Evolutionary conservation across 2,113 vertebrate species (phyloP), one percentile per base, ranked within the genome.

Genomic region (Oxyruncus cristatus): DNA sequence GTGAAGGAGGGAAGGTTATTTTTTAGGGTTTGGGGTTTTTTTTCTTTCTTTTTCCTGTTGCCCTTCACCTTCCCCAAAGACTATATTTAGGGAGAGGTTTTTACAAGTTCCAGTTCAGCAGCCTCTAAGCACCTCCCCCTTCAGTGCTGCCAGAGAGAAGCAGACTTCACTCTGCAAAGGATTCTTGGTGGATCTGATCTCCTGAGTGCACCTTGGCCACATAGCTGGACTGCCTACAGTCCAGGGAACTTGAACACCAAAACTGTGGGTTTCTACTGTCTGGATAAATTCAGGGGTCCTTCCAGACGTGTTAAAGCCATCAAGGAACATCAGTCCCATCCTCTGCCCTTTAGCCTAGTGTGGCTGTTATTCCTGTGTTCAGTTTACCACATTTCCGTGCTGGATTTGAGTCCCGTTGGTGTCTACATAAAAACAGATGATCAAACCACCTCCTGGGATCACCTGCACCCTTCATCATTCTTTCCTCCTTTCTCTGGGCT

Each of bases 241-340:
- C 65, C 47, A 32, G 21, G 59, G 41, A 90, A 4, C 26, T 12
- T 41, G 3, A 73, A 20, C 47, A 56, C 21, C 44, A 65, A 41
- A 70, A 27, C 14, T 46, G 35, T 1, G 0, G 4, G 14, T 46
- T 61, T 58, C 50, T 20, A 8, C 14, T 10, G 2, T 13, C 18
- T 35, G 18, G 33, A 55, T 37, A 46, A 92, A 71, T 50, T 24
- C 32, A n/a, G 12, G 47, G 6, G 39, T 55, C 27, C 46, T 71
- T 86, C 46, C 28, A 17, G 46, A 37, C 21, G 24, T 1, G 0
- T 14, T 37, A 55, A 59, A 72, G 26, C 3, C n/a, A 59, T 22
- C 0, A 1, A 74, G 47, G 21, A 74, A 21, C 28, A 22, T 12
- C 6, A 1, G 4, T 27, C 9, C 1, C 4, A 39, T 46, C 19